Evolutionary conservation across 1,140 invertebrate genomes (phyloP), one percentile per base, ranked within the genome.

Genomic region (Trichomalopsis sarcophagae): DNA sequence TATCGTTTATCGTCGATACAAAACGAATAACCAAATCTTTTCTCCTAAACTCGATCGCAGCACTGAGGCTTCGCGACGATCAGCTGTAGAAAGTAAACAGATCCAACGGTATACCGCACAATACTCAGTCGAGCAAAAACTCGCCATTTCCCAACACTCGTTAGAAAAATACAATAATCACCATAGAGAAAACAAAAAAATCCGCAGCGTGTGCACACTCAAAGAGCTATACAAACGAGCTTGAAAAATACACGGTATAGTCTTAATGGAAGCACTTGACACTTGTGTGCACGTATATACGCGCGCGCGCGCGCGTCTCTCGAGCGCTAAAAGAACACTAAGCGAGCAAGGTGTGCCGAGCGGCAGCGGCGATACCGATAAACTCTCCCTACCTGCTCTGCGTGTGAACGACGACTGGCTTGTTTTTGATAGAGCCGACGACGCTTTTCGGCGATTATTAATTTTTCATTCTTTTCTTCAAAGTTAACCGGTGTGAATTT

Each of bases 281-380:
- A 47, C 50, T 23, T 0, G 17, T 10, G 47, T 50, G 40, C 9
- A 7, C 9, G 40, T 17, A 13, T 50, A 13, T 5, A 50, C 14
- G 3, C 5, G 5, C 33, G 2, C 47, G 17, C 62, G 14, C 40
- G 40, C 79, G 66, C 30, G 40, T 40, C 14, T 44, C 44, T 44
- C 66, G 71, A 71, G 44, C 33, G 71, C 73, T 55, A 27, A 40
- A 76, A n/a, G 55, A 76, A 21, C n/a, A 82, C 81, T 82, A 66
- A 74, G 17, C 75, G 69, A 11, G 73, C 55, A 82, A 82, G 73
- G 81, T 82, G 73, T 74, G 71, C 33, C 13, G 23, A 62, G 55
- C 50, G 23, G 33, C n/a, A 62, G 36, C 71, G 2, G 50, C 71
- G 71, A 27, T 68, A 74, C 50, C 73, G 81, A 82, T 82, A 74